phyloP scores from a whole-genome alignment of 2,113 vertebrate species.

The Coptodon bakossiorum region DNA sequence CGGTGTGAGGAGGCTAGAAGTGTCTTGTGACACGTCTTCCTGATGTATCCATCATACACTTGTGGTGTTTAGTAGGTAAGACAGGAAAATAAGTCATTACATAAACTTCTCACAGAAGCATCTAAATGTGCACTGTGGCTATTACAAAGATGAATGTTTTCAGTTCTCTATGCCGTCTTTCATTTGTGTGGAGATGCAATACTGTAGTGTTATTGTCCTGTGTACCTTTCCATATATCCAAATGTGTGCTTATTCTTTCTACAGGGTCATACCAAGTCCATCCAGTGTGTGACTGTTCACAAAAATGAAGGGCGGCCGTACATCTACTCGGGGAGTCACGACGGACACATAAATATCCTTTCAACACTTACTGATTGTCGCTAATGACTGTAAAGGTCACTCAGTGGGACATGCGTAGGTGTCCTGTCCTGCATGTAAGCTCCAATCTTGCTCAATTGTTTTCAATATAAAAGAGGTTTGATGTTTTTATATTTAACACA shows the following conservation, averaged over 20 bases:
- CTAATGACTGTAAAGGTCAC: neutral
- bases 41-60: neutral
- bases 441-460: neutral
- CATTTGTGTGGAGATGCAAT: neutral
- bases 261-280: conserved; percentile 94
- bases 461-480: neutral
- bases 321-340: conserved; percentile 94
- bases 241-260: neutral
- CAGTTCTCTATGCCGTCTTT: neutral
- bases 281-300: conserved; percentile 90
- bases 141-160: neutral
- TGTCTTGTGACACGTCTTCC: accelerated
- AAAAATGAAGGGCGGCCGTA: conserved; percentile 74
- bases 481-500: neutral
- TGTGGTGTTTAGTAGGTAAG: neutral
- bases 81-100: neutral
- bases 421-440: neutral
- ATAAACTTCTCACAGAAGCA: neutral
- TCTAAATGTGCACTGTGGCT: neutral
- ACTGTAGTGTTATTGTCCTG: neutral
- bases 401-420: neutral
- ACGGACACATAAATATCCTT: conserved; percentile 99
- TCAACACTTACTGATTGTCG: neutral
- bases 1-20: accelerated
- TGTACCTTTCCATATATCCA: neutral